Percentiles rank a stretch among this genome's conserved stretches.
These are phyloP conservation scores for Microctonus brassicae DNA, from an alignment of 2,888 invertebrate genomes.

Conservation along the genomic window DNA sequence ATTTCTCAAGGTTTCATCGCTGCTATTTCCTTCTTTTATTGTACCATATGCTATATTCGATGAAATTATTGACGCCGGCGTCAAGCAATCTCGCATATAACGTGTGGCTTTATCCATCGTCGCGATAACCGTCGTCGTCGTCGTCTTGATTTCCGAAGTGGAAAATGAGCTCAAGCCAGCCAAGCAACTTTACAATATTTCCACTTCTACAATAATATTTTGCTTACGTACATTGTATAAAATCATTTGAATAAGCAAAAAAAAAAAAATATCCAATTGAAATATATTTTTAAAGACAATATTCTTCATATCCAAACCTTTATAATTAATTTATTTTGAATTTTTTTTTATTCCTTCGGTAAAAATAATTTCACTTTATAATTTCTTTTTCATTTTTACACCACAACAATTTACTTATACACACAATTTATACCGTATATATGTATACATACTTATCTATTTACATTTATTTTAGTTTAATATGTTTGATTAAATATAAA, in stretches of 20 bases:
- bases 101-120: slow-evolving; percentile 12
- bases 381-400: too few species aligned
- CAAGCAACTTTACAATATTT: background rate
- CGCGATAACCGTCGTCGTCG: slow-evolving; percentile 15
- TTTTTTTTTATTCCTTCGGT: too few species aligned
- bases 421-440: too few species aligned
- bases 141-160: slow-evolving; percentile 2
- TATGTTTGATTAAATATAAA: background rate
- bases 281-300: too few species aligned
- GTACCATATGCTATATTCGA: background rate
- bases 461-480: slow-evolving; percentile 8
- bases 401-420: too few species aligned
- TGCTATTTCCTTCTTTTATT: background rate
- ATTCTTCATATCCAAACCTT: too few species aligned
- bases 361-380: too few species aligned
- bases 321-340: too few species aligned
- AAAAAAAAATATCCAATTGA: background rate
- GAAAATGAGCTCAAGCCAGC: background rate
- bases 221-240: background rate
- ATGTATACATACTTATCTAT: too few species aligned
- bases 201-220: background rate
- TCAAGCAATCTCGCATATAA: slow-evolving; percentile 21
- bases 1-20: background rate
- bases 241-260: background rate
- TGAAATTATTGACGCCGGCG: slow-evolving; percentile 8